These are phyloP conservation scores for Hartigia nigra DNA, from an alignment of 2,888 invertebrate genomes.

Conservation along the genomic window DNA sequence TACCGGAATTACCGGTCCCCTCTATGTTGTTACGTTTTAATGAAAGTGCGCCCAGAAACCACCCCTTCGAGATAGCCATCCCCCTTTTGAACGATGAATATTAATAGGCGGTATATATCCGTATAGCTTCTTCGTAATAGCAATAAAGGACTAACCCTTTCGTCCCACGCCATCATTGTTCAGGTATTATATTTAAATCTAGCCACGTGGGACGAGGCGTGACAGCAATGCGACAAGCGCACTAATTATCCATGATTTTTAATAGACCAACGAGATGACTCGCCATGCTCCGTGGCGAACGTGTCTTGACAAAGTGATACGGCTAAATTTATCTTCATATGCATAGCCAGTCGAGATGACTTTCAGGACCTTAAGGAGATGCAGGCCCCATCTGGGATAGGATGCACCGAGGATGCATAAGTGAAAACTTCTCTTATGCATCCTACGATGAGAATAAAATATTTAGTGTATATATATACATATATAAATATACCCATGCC, in stretches of 20 bases:
- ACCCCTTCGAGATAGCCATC: neutral
- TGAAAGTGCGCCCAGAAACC: neutral
- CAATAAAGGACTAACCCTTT: slow-evolving; percentile 1
- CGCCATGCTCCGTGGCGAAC: neutral
- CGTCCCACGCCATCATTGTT: slow-evolving; percentile 35
- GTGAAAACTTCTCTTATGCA: no score
- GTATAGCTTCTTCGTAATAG: neutral
- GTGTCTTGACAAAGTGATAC: neutral
- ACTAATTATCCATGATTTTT: slow-evolving; percentile 36
- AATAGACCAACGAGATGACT: neutral
- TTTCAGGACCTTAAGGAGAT: neutral
- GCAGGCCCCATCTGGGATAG: neutral
- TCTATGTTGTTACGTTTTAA: neutral
- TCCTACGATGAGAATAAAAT: neutral
- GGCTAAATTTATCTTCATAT: neutral
- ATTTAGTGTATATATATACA: no score
- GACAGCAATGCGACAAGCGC: slow-evolving; percentile 32
- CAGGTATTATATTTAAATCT: slow-evolving; percentile 51
- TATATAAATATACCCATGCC: neutral
- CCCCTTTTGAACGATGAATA: slow-evolving; percentile 29
- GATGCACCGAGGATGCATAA: neutral
- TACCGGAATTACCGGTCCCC: neutral
- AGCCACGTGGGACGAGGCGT: slow-evolving; percentile 32
- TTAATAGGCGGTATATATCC: slow-evolving; percentile 24
- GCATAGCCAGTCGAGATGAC: neutral